These are phyloP conservation scores for Dioctria rufipes DNA, from an alignment of 2,888 invertebrate species.

Conservation along the genomic window DNA sequence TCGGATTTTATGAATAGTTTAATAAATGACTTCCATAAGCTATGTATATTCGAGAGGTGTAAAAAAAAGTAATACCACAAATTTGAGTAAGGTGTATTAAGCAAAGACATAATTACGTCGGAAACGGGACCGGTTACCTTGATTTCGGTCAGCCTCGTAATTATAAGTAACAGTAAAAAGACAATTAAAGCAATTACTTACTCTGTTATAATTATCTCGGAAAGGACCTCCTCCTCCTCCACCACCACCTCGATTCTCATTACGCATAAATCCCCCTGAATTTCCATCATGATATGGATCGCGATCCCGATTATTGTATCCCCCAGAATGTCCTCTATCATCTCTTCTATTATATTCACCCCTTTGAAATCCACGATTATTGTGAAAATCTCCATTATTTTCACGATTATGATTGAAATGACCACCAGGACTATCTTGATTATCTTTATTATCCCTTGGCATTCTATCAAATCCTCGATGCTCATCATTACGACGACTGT, in stretches of 20 bases:
- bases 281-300: slow-evolving; percentile 55
- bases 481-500: slow-evolving; percentile 64
- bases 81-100: too few relatives aligned
- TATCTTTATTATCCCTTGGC: slow-evolving; percentile 42
- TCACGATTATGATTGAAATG: slow-evolving; percentile 55
- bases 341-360: slow-evolving; percentile 57
- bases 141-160: too few relatives aligned
- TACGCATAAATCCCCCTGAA: slow-evolving; percentile 25
- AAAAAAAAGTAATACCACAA: too few relatives aligned
- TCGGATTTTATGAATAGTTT: too few relatives aligned
- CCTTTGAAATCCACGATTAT: slow-evolving; percentile 57
- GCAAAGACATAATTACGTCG: too few relatives aligned
- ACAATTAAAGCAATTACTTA: slow-evolving; percentile 42
- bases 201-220: slow-evolving; percentile 59
- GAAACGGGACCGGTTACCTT: too few relatives aligned
- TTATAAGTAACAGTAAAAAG: too few relatives aligned
- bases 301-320: slow-evolving; percentile 57
- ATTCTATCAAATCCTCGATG: slow-evolving; percentile 50
- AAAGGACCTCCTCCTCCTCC: slow-evolving; percentile 54
- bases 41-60: too few relatives aligned
- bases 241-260: slow-evolving; percentile 50
- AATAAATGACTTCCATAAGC: too few relatives aligned
- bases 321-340: slow-evolving; percentile 52
- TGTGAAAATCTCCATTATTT: slow-evolving; percentile 56
- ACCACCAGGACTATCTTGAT: slow-evolving; percentile 42